These are phyloP conservation scores for Aythya fuligula DNA, from an alignment of 2,797 vertebrate species.

Conservation along the genomic window DNA sequence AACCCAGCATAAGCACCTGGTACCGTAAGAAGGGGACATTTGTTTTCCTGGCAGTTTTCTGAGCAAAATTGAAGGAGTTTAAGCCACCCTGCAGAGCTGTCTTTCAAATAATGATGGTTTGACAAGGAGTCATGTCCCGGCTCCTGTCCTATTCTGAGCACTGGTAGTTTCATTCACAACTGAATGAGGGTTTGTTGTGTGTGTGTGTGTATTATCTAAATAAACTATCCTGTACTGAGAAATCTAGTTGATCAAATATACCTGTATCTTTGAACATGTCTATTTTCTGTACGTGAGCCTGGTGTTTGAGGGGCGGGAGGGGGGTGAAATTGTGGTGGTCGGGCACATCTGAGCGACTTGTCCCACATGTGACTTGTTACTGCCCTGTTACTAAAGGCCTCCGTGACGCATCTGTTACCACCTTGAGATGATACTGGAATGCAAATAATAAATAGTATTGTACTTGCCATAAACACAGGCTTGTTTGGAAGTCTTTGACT, in stretches of 20 bases:
- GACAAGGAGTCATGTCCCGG: background rate
- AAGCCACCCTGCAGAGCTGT: background rate
- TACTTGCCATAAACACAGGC: background rate
- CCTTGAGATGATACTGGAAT: background rate
- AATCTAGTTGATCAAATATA: background rate
- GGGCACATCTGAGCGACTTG: background rate
- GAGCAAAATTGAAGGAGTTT: background rate
- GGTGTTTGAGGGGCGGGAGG: background rate
- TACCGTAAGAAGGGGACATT: background rate
- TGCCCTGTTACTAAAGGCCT: background rate
- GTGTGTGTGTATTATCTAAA: background rate
- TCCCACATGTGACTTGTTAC: background rate
- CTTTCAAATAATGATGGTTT: background rate
- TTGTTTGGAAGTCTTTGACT: background rate
- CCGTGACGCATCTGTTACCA: accelerated
- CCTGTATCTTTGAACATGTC: background rate
- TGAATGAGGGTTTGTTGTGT: background rate
- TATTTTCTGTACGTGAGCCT: background rate
- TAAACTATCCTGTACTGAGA: background rate
- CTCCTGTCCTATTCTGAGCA: background rate
- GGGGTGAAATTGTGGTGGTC: background rate
- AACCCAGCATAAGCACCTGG: background rate
- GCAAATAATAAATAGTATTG: background rate
- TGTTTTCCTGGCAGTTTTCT: background rate
- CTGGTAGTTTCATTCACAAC: background rate